Evolutionary conservation across 2,113 vertebrate genomes (phyloP).

Genomic region (Microcebus jonahi): DNA sequence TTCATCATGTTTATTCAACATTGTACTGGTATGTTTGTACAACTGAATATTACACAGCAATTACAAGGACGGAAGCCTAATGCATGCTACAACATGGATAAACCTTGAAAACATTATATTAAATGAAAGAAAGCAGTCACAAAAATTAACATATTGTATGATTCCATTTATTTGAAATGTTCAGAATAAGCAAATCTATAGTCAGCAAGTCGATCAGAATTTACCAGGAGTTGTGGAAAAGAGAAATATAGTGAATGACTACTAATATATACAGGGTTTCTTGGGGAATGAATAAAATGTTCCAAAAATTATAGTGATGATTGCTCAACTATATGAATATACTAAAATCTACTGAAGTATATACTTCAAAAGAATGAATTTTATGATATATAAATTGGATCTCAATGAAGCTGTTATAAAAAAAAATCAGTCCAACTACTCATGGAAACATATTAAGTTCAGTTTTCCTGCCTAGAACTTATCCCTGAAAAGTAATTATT

Average conservation of each 20-base stretch:
- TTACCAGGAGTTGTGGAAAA: neutral
- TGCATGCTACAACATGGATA: neutral
- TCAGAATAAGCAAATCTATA: neutral
- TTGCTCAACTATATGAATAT: neutral
- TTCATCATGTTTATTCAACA: neutral
- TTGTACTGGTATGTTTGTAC: neutral
- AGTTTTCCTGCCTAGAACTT: slow-evolving; percentile 44
- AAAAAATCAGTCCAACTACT: slow-evolving; percentile 1
- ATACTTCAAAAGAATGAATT: slow-evolving; percentile 2
- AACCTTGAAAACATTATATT: neutral
- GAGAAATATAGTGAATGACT: neutral
- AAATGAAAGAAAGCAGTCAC: neutral
- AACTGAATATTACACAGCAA: neutral
- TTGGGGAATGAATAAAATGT: neutral
- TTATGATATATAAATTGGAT: slow-evolving; percentile 30
- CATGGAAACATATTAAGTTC: slow-evolving; percentile 39
- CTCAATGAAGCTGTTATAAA: slow-evolving; percentile 25
- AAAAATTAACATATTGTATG: neutral
- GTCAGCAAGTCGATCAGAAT: neutral
- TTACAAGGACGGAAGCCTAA: neutral
- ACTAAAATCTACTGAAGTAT: slow-evolving; percentile 21
- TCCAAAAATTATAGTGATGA: neutral
- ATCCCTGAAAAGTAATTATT: slow-evolving; percentile 57
- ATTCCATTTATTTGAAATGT: neutral
- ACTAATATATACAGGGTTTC: neutral